Base-by-base conservation (phyloP, 2,113 vertebrate genomes). In the Raja brachyura region DNA sequence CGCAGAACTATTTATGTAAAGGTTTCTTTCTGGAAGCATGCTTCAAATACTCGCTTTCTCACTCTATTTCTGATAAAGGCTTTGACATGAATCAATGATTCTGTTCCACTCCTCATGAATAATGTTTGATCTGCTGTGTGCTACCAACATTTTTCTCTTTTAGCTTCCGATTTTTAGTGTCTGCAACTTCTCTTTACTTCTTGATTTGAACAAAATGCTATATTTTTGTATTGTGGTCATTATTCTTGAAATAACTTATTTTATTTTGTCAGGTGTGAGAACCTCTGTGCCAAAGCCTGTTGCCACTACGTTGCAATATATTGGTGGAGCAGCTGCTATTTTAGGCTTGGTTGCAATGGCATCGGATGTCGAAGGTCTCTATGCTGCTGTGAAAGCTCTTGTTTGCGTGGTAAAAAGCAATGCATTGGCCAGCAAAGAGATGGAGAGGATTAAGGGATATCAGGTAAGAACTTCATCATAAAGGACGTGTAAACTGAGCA, bases 391-490 rank as follows among this genome's bases (percentile, higher is more conserved):
- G 94, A 99, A 99, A 94, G 98, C 99, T 4, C 95, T 99, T 94
- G 99, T 99, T 90, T 99, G 99, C 70, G 98, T 99, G 0, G 98
- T 99, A 6, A 99, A 98, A 94, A 99, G 99, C 95, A 99, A 99
- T 96, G 97, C 98, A 10, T 94, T 99, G 94, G 98, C 98, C 95
- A 98, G 99, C 95, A 99, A 99, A 95, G 99, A 99, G 94, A 99
- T 99, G 98, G 99, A 99, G 95, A 98, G 99, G 85, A 99, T 99
- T 95, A 97, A 96, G 96, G 99, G 99, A 93, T 99, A 99, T 96
- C 99, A 99, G 98, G 98, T 98, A 93, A 48, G 94, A 59, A 93
- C 70, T 61, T 66, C 31, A 78, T 5, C 54, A 20, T 20, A 54
- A 92, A 8, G 70, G 2, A 1, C 22, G 18, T 0, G 20, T 18